Conservation (phyloP, 2,888 invertebrate genomes). For the Neocrepidodera transversa region DNA sequence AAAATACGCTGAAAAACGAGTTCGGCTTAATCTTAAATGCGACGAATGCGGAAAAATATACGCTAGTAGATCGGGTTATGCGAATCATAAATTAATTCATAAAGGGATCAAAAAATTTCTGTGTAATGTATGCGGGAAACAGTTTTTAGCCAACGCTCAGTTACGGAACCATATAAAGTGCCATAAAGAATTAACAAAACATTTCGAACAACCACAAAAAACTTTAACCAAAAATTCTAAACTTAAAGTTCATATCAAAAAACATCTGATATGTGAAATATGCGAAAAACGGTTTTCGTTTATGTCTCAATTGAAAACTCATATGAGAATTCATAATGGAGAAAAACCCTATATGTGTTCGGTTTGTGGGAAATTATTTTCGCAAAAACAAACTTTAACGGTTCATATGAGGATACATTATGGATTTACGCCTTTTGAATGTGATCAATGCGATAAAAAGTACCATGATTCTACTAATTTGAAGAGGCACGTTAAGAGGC, state of each 20-base stretch:
- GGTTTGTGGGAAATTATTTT: constrained; percentile 54
- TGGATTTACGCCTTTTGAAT: constrained; percentile 48
- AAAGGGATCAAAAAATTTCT: constrained; percentile 42
- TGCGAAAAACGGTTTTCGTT: constrained; percentile 43
- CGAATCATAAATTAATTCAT: constrained; percentile 43
- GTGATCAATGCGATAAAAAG: constrained; percentile 50
- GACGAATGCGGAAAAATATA: constrained; percentile 42
- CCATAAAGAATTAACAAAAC: constrained; percentile 42
- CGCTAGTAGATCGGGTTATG: constrained; percentile 42
- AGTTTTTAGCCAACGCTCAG: constrained; percentile 42
- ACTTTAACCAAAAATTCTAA: constrained; percentile 32
- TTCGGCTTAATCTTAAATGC: constrained; percentile 40
- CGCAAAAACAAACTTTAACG: constrained; percentile 52
- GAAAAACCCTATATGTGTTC: constrained; percentile 55
- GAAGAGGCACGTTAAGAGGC: constrained; percentile 25
- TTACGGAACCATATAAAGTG: constrained; percentile 42
- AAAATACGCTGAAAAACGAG: constrained; percentile 42
- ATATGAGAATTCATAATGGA: constrained; percentile 54
- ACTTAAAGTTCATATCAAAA: constrained; percentile 8
- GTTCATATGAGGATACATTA: constrained; percentile 55
- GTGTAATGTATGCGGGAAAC: constrained; percentile 42
- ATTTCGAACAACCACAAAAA: constrained; percentile 40
- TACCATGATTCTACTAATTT: constrained; percentile 34
- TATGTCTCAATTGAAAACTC: constrained; percentile 51
- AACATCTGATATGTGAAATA: constrained; percentile 35